Evolutionary conservation across 2,888 invertebrate genomes (phyloP), one percentile per base, ranked within the genome.

Genomic region (Blastobasis lacticolella): DNA sequence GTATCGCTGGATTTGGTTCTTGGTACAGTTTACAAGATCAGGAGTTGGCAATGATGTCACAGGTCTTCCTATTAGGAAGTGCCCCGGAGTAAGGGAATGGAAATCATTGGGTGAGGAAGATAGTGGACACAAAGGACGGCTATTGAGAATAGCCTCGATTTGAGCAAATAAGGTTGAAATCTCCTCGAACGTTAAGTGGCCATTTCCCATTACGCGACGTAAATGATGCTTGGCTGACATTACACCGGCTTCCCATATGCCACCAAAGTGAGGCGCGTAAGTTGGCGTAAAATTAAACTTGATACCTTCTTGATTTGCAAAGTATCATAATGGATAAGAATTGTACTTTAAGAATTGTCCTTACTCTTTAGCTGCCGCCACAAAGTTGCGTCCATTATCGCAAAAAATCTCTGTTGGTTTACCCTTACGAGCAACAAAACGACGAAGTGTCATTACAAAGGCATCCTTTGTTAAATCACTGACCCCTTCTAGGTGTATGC

Each of bases 341-440:
- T 56, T 53, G n/a, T 10, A 6, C 37, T 58, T 54, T 37, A 61
- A 42, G 56, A 68, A 63, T 10, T 38, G 5, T 8, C 48, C 48
- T 36, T 65, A 10, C 36, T 64, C 63, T 37, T 61, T 65, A 36
- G 57, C 56, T 2, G 62, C 61, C 0, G 58, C 65, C 2, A 64
- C 61, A 51, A 67, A 67, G 46, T 61, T 66, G 0, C 59, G 55
- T 0, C 67, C 69, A 50, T 66, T 67, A 41, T 70, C 68, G 10
- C 53, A 60, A 49, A 58, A 66, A 10, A 71, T 58, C 45, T 66
- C 64, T 9, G 38, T 8, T n/a, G 69, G 68, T 45, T 57, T 58
- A 0, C 70, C 67, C 5, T 68, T 48, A 4, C 67, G 61, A 3
- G 68, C 49, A 4, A 66, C 56, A 46, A 69, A 70, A n/a, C 69